A percentile compares a stretch with the other conserved stretches of the same genome.
Conservation (phyloP, 2,113 vertebrate genomes). For the Mus spicilegus region DNA sequence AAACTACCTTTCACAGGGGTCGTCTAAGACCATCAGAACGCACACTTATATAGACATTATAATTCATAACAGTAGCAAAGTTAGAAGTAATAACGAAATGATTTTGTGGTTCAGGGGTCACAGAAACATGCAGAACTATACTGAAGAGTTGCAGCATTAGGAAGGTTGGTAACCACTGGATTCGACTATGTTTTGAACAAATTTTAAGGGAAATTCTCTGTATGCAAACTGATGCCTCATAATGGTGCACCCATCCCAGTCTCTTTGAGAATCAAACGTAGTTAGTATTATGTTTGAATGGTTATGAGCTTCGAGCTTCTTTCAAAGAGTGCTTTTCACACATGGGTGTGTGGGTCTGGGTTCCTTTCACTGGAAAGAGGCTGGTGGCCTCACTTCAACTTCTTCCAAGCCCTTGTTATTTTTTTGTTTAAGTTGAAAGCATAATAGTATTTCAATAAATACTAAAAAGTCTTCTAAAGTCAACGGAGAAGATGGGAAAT, state of each 20-base stretch:
- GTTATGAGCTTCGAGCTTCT: not conserved
- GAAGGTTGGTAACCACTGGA: not conserved
- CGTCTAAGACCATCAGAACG: not conserved
- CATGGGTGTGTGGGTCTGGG: not conserved
- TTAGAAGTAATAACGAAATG: not conserved
- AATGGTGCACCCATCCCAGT: not conserved
- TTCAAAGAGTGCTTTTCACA: not conserved
- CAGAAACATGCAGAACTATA: not conserved
- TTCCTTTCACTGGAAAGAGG: not conserved
- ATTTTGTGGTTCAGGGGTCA: not conserved
- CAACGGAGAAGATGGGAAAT: not conserved
- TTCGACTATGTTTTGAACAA: constrained; percentile 5
- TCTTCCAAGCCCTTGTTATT: not conserved
- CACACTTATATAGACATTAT: not conserved
- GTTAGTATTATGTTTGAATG: not conserved
- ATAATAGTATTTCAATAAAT: not conserved
- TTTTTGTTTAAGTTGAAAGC: not conserved
- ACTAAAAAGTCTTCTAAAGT: not conserved
- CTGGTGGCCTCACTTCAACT: not conserved
- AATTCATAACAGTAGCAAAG: not conserved
- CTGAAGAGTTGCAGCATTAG: not conserved
- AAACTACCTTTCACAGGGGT: not conserved
- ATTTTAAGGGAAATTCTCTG: not conserved
- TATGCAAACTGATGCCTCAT: not conserved
- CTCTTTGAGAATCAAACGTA: not conserved